Evolutionary conservation across 1,140 invertebrate species (phyloP).

Genomic region (Sinella curviseta): DNA sequence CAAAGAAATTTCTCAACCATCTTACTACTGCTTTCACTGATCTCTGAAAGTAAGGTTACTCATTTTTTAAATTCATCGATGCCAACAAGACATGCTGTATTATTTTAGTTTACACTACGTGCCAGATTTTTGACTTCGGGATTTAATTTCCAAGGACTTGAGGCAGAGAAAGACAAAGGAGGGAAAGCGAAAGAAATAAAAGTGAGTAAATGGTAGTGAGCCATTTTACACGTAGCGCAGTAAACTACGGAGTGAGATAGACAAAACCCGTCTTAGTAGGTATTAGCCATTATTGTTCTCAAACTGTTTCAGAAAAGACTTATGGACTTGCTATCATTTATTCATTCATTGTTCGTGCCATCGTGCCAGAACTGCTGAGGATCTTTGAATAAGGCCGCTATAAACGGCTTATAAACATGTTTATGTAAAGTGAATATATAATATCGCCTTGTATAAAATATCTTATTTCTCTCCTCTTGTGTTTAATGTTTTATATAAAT

Average conservation of each 20-base stretch:
- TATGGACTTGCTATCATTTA: slow-evolving; percentile 23
- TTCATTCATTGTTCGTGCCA: slow-evolving; percentile 26
- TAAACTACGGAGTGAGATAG: not conserved
- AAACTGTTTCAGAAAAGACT: slow-evolving; percentile 2
- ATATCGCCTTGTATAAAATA: not conserved
- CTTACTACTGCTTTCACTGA: too few relatives aligned
- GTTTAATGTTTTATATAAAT: too few relatives aligned
- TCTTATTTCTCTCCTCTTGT: too few relatives aligned
- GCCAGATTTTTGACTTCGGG: slow-evolving; percentile 20
- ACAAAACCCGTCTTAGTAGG: not conserved
- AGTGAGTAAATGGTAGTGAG: not conserved
- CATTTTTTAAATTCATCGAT: not conserved
- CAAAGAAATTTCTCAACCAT: too few relatives aligned
- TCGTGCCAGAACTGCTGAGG: not conserved
- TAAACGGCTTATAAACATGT: not conserved
- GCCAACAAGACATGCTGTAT: slow-evolving; percentile 2
- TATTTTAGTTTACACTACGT: slow-evolving; percentile 21
- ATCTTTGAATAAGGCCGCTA: not conserved
- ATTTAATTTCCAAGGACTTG: slow-evolving; percentile 14
- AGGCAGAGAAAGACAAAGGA: not conserved
- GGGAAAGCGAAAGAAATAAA: not conserved
- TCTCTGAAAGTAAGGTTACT: too few relatives aligned
- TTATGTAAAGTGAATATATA: not conserved
- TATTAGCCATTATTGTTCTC: slow-evolving; percentile 22
- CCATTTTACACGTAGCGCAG: not conserved